Percentiles rank a stretch among this genome's conserved stretches.
Conservation (phyloP, 2,797 vertebrate genomes). For the Anas bernieri region DNA sequence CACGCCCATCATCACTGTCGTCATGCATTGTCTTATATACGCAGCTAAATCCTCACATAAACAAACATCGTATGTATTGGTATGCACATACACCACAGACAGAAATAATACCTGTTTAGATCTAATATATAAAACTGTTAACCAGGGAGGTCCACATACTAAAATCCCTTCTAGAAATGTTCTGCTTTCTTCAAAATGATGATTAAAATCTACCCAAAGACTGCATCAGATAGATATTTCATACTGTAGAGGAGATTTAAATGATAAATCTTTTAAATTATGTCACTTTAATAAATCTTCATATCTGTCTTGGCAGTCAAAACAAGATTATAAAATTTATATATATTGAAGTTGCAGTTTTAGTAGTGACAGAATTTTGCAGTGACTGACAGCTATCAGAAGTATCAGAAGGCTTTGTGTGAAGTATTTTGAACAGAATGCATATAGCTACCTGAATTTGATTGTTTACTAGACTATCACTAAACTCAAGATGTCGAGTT, state of each 20-base stretch:
- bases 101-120: background rate
- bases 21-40: rapidly evolving
- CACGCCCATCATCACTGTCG: background rate
- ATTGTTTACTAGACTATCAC: background rate
- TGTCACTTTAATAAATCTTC: background rate
- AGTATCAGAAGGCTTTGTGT: background rate
- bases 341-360: background rate
- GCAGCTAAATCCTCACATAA: background rate
- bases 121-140: background rate
- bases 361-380: background rate
- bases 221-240: background rate
- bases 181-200: background rate
- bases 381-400: background rate
- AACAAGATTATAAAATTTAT: background rate
- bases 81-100: background rate
- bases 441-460: background rate
- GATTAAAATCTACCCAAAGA: background rate
- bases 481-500: background rate
- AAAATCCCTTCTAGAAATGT: background rate
- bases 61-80: rapidly evolving
- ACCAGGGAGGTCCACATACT: rapidly evolving
- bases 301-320: background rate
- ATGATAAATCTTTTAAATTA: background rate
- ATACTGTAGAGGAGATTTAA: background rate
- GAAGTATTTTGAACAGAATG: background rate